phyloP scores from a whole-genome alignment of 2,113 vertebrate species.

The Tinamus guttatus region DNA sequence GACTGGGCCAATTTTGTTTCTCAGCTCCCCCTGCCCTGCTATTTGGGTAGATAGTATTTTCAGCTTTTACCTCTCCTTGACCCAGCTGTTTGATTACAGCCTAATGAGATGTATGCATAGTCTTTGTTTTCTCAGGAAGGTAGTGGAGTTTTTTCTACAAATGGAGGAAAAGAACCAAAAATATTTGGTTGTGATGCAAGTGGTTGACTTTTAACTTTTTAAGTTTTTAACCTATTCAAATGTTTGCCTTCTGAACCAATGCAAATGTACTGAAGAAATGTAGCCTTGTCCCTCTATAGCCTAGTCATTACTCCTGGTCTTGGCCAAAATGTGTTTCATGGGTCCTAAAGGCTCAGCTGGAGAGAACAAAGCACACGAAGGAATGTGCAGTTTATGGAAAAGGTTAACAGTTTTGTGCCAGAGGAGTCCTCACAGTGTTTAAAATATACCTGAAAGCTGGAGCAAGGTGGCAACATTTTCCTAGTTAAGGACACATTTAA shows the following conservation, averaged over 20 bases:
- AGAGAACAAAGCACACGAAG: background rate
- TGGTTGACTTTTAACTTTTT: background rate
- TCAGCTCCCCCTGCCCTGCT: background rate
- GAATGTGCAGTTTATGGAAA: background rate
- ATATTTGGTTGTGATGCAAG: background rate
- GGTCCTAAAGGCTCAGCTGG: background rate
- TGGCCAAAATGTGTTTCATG: background rate
- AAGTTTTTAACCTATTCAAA: background rate
- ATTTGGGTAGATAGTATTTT: background rate
- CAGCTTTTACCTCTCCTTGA: background rate
- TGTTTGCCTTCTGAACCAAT: background rate
- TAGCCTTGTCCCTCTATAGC: background rate
- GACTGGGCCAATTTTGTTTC: background rate
- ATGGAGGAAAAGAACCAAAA: background rate
- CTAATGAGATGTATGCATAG: background rate
- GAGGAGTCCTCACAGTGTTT: background rate
- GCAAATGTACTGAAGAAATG: background rate
- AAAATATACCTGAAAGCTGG: background rate
- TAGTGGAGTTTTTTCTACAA: background rate
- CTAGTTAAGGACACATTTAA: background rate
- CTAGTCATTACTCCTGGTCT: background rate
- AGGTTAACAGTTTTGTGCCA: background rate
- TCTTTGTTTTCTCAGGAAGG: background rate
- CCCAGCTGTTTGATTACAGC: background rate
- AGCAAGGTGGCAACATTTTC: background rate